Conservation (phyloP, 2,888 invertebrate species). For the Metellina segmentata region DNA sequence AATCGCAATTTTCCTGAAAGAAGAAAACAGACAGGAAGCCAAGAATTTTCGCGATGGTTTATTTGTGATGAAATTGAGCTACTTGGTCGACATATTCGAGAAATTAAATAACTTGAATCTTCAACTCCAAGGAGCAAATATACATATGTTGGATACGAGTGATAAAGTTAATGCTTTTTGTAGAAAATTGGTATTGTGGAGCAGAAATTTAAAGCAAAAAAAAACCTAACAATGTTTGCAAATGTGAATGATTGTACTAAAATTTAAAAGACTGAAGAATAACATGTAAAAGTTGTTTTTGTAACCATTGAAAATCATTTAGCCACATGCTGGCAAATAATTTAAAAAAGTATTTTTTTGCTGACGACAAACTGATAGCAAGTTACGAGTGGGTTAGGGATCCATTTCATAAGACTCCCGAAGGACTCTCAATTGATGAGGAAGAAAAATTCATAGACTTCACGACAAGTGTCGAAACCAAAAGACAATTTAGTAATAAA, state of each 20-base stretch:
- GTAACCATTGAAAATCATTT: too few relatives aligned
- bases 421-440: conserved; percentile 18
- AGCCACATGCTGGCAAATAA: too few relatives aligned
- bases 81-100: conserved; percentile 53
- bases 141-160: too few relatives aligned
- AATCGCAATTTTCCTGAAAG: too few relatives aligned
- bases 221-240: too few relatives aligned
- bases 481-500: too few relatives aligned
- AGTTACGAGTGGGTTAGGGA: conserved; percentile 67
- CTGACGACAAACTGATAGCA: conserved; percentile 54
- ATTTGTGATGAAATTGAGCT: conserved; percentile 52
- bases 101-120: conserved; percentile 43
- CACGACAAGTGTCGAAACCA: too few relatives aligned
- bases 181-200: conserved; percentile 60
- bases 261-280: too few relatives aligned
- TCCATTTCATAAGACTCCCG: conserved; percentile 51
- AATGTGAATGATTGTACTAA: too few relatives aligned
- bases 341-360: conserved; percentile 36
- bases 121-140: background rate
- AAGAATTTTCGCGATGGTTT: conserved; percentile 45
- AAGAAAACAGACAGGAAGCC: conserved; percentile 42
- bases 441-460: too few relatives aligned
- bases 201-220: conserved; percentile 63
- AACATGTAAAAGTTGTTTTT: too few relatives aligned
- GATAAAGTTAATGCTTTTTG: conserved; percentile 61